A percentile compares a stretch with the other conserved stretches of the same genome.
Conservation (phyloP, 2,113 vertebrate species). For the Sinosuthora webbiana region DNA sequence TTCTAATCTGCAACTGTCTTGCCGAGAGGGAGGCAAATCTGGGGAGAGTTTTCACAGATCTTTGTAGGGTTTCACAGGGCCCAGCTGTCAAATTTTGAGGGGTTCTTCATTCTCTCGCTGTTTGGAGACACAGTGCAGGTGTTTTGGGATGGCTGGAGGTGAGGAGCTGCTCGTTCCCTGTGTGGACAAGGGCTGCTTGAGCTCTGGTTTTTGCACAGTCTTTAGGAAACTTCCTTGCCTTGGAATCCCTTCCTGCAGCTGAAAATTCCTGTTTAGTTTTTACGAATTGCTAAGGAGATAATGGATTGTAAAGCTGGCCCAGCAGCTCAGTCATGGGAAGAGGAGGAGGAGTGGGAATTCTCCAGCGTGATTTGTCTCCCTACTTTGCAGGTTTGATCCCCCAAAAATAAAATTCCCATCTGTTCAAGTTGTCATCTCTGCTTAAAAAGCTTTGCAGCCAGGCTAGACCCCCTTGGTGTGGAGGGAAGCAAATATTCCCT, state of each 20-base stretch:
- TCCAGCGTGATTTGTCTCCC: not conserved
- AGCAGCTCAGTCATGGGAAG: not conserved
- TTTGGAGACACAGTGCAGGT: not conserved
- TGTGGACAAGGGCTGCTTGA: not conserved
- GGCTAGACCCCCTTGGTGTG: not conserved
- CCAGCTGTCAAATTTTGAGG: not conserved
- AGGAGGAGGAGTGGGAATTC: not conserved
- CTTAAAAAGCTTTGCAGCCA: not conserved
- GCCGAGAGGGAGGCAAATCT: not conserved
- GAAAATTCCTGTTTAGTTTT: not conserved
- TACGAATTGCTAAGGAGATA: not conserved
- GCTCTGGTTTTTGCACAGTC: not conserved
- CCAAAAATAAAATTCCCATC: not conserved
- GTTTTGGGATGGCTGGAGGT: not conserved
- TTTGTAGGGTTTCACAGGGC: not conserved
- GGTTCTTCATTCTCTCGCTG: not conserved
- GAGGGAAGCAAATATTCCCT: not conserved
- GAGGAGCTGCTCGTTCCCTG: not conserved
- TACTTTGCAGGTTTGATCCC: not conserved
- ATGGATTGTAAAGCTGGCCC: not conserved
- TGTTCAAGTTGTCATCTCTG: not conserved
- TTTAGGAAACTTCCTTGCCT: not conserved
- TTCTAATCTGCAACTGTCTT: not conserved
- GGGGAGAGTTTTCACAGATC: not conserved
- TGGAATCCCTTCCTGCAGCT: not conserved